Conservation (phyloP, 2,888 invertebrate genomes). For the Anarsia innoxiella region DNA sequence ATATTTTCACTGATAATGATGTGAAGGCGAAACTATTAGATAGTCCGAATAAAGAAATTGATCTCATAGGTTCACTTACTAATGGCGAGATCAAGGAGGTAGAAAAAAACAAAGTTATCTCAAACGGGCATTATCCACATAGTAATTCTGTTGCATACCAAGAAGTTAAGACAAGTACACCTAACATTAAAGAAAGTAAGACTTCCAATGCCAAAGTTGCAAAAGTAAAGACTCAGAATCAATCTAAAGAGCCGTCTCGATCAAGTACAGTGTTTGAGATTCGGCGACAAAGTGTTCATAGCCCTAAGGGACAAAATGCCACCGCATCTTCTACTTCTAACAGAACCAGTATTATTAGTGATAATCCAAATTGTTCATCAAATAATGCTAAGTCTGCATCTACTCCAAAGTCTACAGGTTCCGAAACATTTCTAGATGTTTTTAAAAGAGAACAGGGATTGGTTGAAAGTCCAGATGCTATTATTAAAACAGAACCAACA, state of each 20-base stretch:
- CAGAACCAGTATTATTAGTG: conserved; percentile 59
- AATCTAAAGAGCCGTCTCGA: conserved; percentile 32
- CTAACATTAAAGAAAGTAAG: conserved; percentile 24
- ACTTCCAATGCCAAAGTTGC: conserved; percentile 48
- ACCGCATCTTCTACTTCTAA: conserved; percentile 27
- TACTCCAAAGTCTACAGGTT: conserved; percentile 29
- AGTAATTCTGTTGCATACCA: conserved; percentile 23
- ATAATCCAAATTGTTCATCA: conserved; percentile 31
- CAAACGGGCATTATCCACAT: conserved; percentile 54
- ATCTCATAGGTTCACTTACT: conserved; percentile 39
- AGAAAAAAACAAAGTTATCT: conserved; percentile 37
- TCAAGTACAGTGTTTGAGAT: conserved; percentile 35
- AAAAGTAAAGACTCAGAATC: conserved; percentile 43
- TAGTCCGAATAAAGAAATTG: conserved; percentile 49
- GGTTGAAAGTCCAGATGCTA: conserved; percentile 30
- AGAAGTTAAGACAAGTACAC: conserved; percentile 21
- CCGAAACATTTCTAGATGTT: conserved; percentile 66
- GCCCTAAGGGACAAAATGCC: conserved; percentile 36
- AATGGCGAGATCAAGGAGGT: conserved; percentile 54
- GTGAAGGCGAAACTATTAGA: conserved; percentile 43
- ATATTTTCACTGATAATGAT: conserved; percentile 52
- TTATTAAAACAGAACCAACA: conserved; percentile 43
- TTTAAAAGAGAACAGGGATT: conserved; percentile 65
- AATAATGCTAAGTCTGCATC: conserved; percentile 28
- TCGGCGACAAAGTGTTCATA: conserved; percentile 36